These are phyloP conservation scores for Apeira syringaria DNA, from an alignment of 2,888 invertebrate genomes.

Conservation along the genomic window DNA sequence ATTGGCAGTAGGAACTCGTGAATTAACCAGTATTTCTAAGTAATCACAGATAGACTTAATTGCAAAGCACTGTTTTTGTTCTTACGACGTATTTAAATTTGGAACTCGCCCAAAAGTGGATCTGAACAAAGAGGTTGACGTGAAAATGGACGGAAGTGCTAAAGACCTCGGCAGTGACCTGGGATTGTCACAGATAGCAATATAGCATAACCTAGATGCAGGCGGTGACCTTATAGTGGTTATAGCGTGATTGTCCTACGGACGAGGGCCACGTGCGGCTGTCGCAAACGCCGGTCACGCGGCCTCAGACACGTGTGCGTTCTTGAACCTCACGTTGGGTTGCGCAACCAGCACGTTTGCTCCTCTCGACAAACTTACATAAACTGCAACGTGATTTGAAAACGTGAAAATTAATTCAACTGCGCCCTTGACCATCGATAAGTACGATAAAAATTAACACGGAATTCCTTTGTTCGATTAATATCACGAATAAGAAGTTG, in stretches of 20 bases:
- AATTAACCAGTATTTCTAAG: too few relatives aligned
- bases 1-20: background rate
- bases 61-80: too few relatives aligned
- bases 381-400: constrained; percentile 73
- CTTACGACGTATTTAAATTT: too few relatives aligned
- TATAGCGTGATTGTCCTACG: constrained; percentile 43
- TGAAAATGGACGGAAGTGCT: constrained; percentile 3
- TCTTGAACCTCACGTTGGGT: constrained; percentile 78
- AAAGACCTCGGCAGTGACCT: constrained; percentile 16
- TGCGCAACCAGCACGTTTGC: constrained; percentile 72
- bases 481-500: constrained; percentile 17
- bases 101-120: constrained; percentile 10
- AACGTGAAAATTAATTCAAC: constrained; percentile 63
- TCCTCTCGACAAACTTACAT: constrained; percentile 70
- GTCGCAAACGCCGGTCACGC: constrained; percentile 58
- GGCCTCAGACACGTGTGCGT: constrained; percentile 67
- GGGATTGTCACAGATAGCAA: constrained; percentile 2
- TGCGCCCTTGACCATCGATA: constrained; percentile 46
- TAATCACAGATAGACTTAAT: too few relatives aligned
- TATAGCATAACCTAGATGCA: constrained; percentile 5
- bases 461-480: constrained; percentile 8
- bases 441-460: background rate
- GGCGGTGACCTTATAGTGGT: constrained; percentile 42
- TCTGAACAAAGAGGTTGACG: constrained; percentile 6
- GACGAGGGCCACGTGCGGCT: constrained; percentile 51